Base-by-base conservation (phyloP, 2,888 invertebrate species). In the Caenorhabditis japonica region DNA sequence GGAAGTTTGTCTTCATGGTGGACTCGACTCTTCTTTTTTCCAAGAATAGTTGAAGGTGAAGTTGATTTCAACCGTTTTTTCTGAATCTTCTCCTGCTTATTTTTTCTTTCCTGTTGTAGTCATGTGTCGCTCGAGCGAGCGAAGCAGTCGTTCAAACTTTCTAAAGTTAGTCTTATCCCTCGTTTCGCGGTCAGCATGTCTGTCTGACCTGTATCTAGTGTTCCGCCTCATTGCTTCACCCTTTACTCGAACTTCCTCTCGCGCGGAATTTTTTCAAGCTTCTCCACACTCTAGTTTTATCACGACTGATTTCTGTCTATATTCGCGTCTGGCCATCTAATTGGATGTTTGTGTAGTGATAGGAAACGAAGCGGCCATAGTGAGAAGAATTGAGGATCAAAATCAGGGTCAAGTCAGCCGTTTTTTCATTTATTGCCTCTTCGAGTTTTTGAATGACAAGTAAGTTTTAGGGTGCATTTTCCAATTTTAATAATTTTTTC, bases 191-290 rank as follows among this genome's bases (percentile, higher is more conserved):
- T 68, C 58, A 53, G 27, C 58, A 25, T 62, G 53, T 43, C 52
- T 52, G 59, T 30, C 47, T 71, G 71, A 71, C 71, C 71, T 71
- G 71, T 71, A 71, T 71, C 70, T 49, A 15, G 68, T 36, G 61
- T 62, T 62, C 51, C 71, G 62, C 62, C 62, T 62, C 71, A 71
- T 71, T 60, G 51, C 61, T 70, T 71, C 71, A 71, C 71, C 52
- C 71, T 62, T 62, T 62, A 62, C 71, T 62, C 71, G 58, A 71
- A 71, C 62, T 71, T 71, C 51, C 51, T 41, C 43, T 15, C 8
- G 23, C 21, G 10, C 21, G 15, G 21, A 43, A 17, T 19, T 13
- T 23, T 43, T 27, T 23, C n/a, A 15, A 13, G 21, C 15, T 46
- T n/a, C 27, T 27, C 21, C 13, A 5, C 15, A n/a, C 23, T 4